Evolutionary conservation across 2,888 invertebrate genomes (phyloP), one percentile per base, ranked within the genome.

Genomic region (Lissocephala sabroskyi): DNA sequence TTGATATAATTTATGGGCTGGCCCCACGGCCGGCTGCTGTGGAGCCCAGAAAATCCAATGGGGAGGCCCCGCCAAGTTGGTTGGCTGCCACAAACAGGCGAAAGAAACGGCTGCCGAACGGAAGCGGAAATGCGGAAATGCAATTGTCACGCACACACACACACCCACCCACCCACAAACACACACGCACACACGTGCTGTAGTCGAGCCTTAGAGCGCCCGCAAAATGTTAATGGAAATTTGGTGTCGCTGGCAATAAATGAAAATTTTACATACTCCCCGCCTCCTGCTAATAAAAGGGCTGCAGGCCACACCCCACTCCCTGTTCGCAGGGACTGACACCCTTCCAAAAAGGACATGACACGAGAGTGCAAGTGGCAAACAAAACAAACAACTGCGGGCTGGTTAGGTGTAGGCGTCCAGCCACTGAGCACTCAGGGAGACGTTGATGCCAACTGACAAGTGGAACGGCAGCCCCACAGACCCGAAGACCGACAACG

Each of bases 161-260:
- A 49, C 49, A 41, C 29, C 11, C 40, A 29, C 18, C 36, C 28
- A 50, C 18, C 18, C n/a, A 32, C 46, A 29, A 23, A 16, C 19
- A 11, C 42, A 23, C 11, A 5, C 4, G 30, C 32, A 19, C 11
- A 19, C 16, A 13, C 39, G 13, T n/a, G 9, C 40, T 37, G 5
- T 37, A 18, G 7, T 19, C 29, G 33, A 7, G 32, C 11, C 19
- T 30, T 32, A 42, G 42, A 19, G 42, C 33, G 44, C 41, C 55
- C 19, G 10, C 19, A 53, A n/a, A 71, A 57, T 70, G 58, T 61
- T 63, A 70, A 70, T 63, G 63, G 71, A 56, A 66, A 58, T 53
- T 61, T 56, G 49, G 52, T 63, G 67, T 51, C 47, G 55, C n/a
- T 48, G 48, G 48, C 49, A 47, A 52, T 58, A 55, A 55, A 50